A percentile compares a stretch with the other conserved stretches of the same genome.
Conservation (phyloP, 2,797 vertebrate genomes). For the Cebuella pygmaea region DNA sequence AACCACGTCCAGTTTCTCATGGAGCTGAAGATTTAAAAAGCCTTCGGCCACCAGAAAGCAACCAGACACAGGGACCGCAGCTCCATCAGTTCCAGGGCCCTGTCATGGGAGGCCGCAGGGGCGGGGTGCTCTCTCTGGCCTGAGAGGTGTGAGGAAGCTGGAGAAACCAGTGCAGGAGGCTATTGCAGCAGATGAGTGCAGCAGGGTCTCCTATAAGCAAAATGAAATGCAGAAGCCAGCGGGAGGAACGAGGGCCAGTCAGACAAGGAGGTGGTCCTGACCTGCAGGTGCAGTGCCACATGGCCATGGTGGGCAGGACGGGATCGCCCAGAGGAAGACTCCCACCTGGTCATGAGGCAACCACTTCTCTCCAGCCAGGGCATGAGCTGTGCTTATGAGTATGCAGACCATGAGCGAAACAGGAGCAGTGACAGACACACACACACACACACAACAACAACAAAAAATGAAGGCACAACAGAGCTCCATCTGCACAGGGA, state of each 20-base stretch:
- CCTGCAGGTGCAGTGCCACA: not conserved
- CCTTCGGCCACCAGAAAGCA: not conserved
- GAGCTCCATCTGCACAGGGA: not conserved
- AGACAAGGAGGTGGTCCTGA: not conserved
- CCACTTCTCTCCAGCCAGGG: not conserved
- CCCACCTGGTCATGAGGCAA: not conserved
- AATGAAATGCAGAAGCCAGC: not conserved
- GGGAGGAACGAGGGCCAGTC: fast-evolving
- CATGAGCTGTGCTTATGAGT: not conserved
- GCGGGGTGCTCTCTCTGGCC: too few species aligned
- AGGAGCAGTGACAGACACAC: not conserved
- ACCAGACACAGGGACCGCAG: not conserved
- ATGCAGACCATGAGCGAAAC: not conserved
- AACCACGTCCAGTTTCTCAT: not conserved
- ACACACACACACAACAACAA: not conserved
- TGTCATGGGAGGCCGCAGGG: not conserved
- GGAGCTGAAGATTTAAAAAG: not conserved
- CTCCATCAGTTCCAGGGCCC: not conserved
- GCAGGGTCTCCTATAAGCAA: fast-evolving
- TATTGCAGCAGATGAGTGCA: fast-evolving
- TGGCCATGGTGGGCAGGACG: fast-evolving
- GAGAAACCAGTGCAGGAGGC: not conserved
- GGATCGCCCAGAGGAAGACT: too few species aligned
- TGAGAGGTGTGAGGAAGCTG: not conserved
- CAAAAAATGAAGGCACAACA: not conserved